These are phyloP conservation scores for Rhabdomys pumilio DNA, from an alignment of 2,797 vertebrate species.

Conservation along the genomic window DNA sequence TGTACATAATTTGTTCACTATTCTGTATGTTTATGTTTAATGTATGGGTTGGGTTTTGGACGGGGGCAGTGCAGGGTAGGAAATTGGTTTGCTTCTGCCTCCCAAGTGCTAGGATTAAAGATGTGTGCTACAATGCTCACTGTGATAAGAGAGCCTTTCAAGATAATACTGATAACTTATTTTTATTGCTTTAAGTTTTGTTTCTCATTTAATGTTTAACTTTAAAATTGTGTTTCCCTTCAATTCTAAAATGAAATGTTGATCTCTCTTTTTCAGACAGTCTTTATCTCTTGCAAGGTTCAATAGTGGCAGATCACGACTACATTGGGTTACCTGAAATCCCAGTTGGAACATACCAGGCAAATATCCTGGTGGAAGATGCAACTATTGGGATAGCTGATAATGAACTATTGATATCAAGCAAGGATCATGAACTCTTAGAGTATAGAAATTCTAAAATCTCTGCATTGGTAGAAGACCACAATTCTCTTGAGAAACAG, in stretches of 20 bases:
- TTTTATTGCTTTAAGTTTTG: conserved; percentile 53
- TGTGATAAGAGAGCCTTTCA: not conserved
- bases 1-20: not conserved
- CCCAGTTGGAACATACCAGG: conserved; percentile 77
- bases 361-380: conserved; percentile 74
- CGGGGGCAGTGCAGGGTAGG: not conserved
- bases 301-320: conserved; percentile 88
- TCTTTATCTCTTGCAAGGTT: conserved; percentile 81
- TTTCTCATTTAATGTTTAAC: conserved; percentile 60
- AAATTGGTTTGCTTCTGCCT: no score
- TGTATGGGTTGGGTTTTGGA: not conserved
- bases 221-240: conserved; percentile 63
- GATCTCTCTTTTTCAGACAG: conserved; percentile 84
- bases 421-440: conserved; percentile 80
- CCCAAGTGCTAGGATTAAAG: not conserved
- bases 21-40: conserved; percentile 35
- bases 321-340: conserved; percentile 85
- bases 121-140: not conserved
- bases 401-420: conserved; percentile 59
- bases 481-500: conserved; percentile 74
- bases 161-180: conserved; percentile 52
- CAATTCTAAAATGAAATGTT: conserved; percentile 61
- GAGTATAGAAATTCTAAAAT: conserved; percentile 76
- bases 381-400: conserved; percentile 58
- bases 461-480: conserved; percentile 77